Percentiles rank a stretch among this genome's conserved stretches.
phyloP scores from a whole-genome alignment of 2,888 invertebrate species.

The Orchestes rusci region DNA sequence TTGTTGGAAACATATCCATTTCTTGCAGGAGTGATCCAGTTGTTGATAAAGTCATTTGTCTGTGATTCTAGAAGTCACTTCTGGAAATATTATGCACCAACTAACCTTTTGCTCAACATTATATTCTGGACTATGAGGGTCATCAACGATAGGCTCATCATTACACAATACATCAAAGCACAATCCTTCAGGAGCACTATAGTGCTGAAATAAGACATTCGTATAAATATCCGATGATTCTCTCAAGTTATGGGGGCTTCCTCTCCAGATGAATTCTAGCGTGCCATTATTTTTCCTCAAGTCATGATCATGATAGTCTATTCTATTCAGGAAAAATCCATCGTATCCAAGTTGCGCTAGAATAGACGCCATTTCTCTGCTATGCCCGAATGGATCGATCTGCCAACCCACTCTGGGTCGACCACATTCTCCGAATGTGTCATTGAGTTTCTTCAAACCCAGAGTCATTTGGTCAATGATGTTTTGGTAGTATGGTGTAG shows the following conservation, averaged over 20 bases:
- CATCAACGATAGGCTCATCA: constrained; percentile 51
- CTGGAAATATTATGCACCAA: constrained; percentile 3
- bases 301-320: constrained; percentile 60
- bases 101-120: constrained; percentile 44
- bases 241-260: constrained; percentile 45
- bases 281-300: constrained; percentile 50
- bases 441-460: constrained; percentile 58
- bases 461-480: constrained; percentile 64
- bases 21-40: constrained; percentile 11
- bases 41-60: constrained; percentile 9
- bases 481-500: constrained; percentile 59
- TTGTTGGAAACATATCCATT: constrained; percentile 43
- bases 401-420: constrained; percentile 66
- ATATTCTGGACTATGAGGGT: constrained; percentile 48
- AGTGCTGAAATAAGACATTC: constrained; percentile 31
- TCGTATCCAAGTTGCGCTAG: constrained; percentile 63
- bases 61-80: constrained; percentile 19
- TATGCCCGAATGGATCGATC: constrained; percentile 81
- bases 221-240: constrained; percentile 23
- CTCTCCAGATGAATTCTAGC: constrained; percentile 66
- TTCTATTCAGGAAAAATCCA: constrained; percentile 61
- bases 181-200: constrained; percentile 52
- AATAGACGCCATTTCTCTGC: constrained; percentile 57
- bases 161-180: constrained; percentile 50
- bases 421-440: constrained; percentile 65